A percentile compares a stretch with the other conserved stretches of the same genome.
Evolutionary conservation across 2,113 vertebrate genomes (phyloP).

Genomic region (Mesitornis unicolor): DNA sequence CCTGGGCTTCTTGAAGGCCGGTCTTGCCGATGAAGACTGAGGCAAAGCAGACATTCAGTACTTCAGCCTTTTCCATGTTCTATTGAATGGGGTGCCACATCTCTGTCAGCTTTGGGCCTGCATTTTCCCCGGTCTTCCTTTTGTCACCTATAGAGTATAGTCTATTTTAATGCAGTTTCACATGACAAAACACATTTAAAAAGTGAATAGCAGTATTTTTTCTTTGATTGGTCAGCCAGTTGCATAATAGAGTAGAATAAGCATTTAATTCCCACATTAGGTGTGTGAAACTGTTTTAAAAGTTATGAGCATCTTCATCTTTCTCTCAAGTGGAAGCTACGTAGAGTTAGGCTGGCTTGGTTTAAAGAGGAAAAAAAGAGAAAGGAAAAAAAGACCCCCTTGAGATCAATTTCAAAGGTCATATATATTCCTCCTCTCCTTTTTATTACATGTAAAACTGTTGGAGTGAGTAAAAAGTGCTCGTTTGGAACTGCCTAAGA

Average conservation of each 20-base stretch:
- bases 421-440: neutral
- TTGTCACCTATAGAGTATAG: neutral
- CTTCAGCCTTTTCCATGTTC: neutral
- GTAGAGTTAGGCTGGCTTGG: neutral
- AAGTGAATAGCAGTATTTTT: neutral
- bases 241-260: neutral
- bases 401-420: slow-evolving; percentile 24
- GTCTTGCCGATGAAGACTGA: neutral
- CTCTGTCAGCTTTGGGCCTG: neutral
- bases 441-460: slow-evolving; percentile 3
- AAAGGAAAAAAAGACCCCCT: neutral
- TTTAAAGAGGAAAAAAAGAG: neutral
- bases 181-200: neutral
- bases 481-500: neutral
- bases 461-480: slow-evolving; percentile 28
- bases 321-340: neutral
- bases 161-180: neutral
- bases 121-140: neutral
- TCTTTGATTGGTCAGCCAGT: neutral
- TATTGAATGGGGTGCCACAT: rapidly evolving
- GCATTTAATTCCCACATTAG: neutral
- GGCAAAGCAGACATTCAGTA: neutral
- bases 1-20: neutral
- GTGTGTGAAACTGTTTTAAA: neutral
- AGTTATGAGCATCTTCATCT: neutral